Percentiles rank a stretch among this genome's conserved stretches.
Conservation (phyloP, 2,888 invertebrate species). For the Pollenia labialis region DNA sequence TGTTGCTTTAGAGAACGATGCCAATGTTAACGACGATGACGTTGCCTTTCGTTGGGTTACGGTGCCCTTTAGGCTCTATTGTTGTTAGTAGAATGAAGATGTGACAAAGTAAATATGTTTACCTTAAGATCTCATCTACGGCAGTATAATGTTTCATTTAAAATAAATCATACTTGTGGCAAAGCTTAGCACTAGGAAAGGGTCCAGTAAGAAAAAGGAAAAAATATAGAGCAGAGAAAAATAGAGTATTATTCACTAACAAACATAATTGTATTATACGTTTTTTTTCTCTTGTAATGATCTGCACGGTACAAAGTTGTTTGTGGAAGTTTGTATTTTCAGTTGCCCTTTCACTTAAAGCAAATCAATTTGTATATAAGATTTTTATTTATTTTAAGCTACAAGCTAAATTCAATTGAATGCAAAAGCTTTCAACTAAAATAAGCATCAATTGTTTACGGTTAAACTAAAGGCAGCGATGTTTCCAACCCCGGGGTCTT, state of each 20-base stretch:
- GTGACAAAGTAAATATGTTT: conserved; percentile 53
- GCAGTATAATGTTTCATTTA: conserved; percentile 6
- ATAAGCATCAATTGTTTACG: too few species aligned
- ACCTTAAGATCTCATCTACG: conserved; percentile 2
- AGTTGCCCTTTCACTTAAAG: too few species aligned
- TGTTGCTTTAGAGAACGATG: neutral
- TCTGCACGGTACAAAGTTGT: too few species aligned
- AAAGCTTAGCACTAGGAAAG: neutral
- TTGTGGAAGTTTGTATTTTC: too few species aligned
- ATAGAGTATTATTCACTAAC: neutral
- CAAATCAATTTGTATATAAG: too few species aligned
- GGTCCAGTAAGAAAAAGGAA: neutral
- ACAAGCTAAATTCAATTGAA: too few species aligned
- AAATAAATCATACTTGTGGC: neutral
- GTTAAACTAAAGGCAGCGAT: too few species aligned
- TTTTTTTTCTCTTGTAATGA: too few species aligned
- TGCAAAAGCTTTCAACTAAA: too few species aligned
- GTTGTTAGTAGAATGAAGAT: conserved; percentile 20
- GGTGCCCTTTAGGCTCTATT: conserved; percentile 28
- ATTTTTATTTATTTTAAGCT: too few species aligned
- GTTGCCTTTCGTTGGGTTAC: neutral
- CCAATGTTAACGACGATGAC: neutral
- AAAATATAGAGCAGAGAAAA: neutral
- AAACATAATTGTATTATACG: too few species aligned
- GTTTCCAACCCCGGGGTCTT: too few species aligned